Percentiles rank a stretch among this genome's conserved stretches.
These are phyloP conservation scores for Xenotilapia leptura DNA, from an alignment of 2,113 vertebrate genomes.

Conservation along the genomic window DNA sequence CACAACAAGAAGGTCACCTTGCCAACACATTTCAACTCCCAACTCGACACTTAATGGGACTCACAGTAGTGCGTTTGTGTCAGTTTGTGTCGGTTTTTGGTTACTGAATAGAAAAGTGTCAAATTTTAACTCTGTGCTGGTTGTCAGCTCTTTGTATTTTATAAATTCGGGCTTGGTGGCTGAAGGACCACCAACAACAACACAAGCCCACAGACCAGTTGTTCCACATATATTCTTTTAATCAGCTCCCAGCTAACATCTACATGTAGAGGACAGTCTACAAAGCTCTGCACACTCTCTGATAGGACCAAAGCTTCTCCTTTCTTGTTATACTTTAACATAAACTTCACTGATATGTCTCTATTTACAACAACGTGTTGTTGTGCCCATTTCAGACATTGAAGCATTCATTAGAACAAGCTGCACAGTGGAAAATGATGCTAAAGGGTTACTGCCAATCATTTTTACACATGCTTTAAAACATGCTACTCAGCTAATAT, in stretches of 20 bases:
- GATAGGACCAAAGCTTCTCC: neutral
- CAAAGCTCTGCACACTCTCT: neutral
- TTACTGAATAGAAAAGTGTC: neutral
- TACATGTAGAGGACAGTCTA: neutral
- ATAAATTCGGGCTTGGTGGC: neutral
- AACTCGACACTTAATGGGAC: neutral
- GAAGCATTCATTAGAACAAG: neutral
- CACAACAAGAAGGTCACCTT: neutral
- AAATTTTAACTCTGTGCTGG: neutral
- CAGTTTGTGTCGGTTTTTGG: rapidly evolving
- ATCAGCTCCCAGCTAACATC: neutral
- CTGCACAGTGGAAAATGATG: neutral
- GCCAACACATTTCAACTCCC: neutral
- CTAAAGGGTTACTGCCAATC: neutral
- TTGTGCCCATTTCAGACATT: neutral
- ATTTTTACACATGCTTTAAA: neutral
- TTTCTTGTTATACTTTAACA: neutral
- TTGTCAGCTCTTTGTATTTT: neutral
- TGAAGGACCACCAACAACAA: neutral
- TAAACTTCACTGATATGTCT: neutral
- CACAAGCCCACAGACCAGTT: neutral
- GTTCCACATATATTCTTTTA: rapidly evolving
- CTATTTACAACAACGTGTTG: neutral
- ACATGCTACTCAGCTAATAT: rapidly evolving
- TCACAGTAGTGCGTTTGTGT: neutral